Conservation (phyloP, 2,888 invertebrate species). For the Branchipolynoe longqiensis region DNA sequence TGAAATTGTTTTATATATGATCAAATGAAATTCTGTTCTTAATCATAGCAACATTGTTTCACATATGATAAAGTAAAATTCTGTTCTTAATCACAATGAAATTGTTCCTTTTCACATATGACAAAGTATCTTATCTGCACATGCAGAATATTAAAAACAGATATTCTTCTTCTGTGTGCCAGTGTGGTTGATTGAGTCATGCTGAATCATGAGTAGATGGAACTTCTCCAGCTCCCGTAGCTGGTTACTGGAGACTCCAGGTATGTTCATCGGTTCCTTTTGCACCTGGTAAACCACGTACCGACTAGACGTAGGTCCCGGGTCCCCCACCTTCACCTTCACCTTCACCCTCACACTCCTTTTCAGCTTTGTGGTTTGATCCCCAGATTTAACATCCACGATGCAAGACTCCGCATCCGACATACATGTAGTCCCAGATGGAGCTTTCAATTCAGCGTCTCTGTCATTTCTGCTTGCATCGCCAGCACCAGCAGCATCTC, state of each 20-base stretch:
- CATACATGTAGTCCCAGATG: no score
- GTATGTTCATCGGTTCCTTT: not conserved
- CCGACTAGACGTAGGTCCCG: not conserved
- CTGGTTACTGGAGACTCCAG: constrained; percentile 30
- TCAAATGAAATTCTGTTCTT: no score
- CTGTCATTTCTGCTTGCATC: not conserved
- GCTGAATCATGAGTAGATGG: constrained; percentile 25
- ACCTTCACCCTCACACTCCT: constrained; percentile 3
- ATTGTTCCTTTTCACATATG: no score
- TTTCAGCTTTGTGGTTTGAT: not conserved
- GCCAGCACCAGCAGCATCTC: not conserved
- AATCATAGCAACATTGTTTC: no score
- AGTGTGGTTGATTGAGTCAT: no score
- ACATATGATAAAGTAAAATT: no score
- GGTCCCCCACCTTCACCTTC: not conserved
- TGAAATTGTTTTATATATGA: no score
- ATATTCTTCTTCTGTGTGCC: no score
- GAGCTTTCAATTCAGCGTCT: not conserved
- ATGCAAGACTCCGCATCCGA: not conserved
- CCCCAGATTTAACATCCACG: not conserved
- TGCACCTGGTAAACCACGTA: constrained; percentile 8
- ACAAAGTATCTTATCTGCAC: no score
- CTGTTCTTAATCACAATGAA: no score
- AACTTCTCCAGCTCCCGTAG: constrained; percentile 38
- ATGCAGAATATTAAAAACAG: no score